These are phyloP conservation scores for Drosophila pectinifera DNA, from an alignment of 1,140 invertebrate genomes.

Conservation along the genomic window DNA sequence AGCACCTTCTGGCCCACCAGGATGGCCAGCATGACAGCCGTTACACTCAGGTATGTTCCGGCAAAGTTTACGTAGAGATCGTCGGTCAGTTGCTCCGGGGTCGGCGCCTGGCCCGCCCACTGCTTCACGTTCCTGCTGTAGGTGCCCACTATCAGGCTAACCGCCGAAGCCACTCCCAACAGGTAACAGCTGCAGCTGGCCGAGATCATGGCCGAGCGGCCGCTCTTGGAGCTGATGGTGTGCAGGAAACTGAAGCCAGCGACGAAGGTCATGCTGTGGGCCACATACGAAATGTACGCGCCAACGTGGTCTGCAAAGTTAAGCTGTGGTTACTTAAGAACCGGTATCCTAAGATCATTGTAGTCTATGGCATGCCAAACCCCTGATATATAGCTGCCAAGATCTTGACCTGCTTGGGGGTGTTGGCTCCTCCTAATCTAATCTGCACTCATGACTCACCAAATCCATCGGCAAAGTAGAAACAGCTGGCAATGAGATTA, in stretches of 20 bases:
- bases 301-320: conserved; percentile 69
- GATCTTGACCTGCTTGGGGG: conserved; percentile 1
- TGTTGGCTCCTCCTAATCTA: background rate
- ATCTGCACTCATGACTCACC: conserved; percentile 54
- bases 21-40: conserved; percentile 57
- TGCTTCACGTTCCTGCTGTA: conserved; percentile 61
- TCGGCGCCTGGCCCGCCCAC: conserved; percentile 39
- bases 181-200: conserved; percentile 72
- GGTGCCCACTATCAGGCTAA: conserved; percentile 64
- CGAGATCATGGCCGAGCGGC: conserved; percentile 66
- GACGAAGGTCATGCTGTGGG: conserved; percentile 75
- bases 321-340: too few relatives aligned
- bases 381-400: too few relatives aligned
- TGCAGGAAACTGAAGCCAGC: conserved; percentile 77
- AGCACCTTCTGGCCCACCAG: conserved; percentile 75
- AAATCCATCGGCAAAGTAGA: conserved; percentile 75
- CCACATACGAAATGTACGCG: conserved; percentile 76
- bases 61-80: conserved; percentile 79
- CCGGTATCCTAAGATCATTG: too few relatives aligned
- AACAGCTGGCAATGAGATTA: conserved; percentile 74
- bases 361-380: background rate
- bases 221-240: conserved; percentile 62
- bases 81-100: conserved; percentile 59
- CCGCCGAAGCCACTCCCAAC: conserved; percentile 70
- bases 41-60: conserved; percentile 68